Conservation (phyloP, 2,113 vertebrate species). For the Crotalus horridus region DNA sequence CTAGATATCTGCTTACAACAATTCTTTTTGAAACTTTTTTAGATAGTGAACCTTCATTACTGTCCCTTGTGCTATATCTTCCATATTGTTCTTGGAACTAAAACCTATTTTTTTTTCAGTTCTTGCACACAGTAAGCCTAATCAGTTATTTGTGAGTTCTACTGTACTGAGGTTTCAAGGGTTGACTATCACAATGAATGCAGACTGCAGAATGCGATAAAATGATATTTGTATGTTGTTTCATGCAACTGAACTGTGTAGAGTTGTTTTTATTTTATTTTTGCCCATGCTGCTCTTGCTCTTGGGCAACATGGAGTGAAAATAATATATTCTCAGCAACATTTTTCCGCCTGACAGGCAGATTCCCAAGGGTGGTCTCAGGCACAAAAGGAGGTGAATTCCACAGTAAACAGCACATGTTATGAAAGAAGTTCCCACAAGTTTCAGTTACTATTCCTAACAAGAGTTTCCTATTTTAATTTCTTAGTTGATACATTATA, state of each 20-base stretch:
- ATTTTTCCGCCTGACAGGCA: background rate
- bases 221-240: conserved; percentile 21
- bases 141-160: conserved; percentile 18
- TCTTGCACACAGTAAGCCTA: background rate
- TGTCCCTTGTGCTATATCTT: background rate
- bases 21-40: background rate
- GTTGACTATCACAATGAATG: conserved; percentile 13
- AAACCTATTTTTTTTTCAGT: background rate
- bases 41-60: conserved; percentile 5
- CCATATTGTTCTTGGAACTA: background rate
- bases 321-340: conserved; percentile 5
- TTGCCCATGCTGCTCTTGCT: conserved; percentile 1
- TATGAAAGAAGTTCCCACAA: background rate
- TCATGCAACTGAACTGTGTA: background rate
- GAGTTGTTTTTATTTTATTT: background rate
- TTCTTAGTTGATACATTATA: background rate
- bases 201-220: background rate
- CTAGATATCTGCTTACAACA: background rate
- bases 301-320: background rate
- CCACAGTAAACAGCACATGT: conserved; percentile 3
- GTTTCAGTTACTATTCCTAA: background rate
- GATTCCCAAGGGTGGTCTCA: background rate
- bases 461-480: background rate
- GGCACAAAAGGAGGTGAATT: conserved; percentile 8
- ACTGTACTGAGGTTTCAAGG: background rate